These are phyloP conservation scores for Bagarius yarrelli DNA, from an alignment of 2,113 vertebrate species.

Conservation along the genomic window DNA sequence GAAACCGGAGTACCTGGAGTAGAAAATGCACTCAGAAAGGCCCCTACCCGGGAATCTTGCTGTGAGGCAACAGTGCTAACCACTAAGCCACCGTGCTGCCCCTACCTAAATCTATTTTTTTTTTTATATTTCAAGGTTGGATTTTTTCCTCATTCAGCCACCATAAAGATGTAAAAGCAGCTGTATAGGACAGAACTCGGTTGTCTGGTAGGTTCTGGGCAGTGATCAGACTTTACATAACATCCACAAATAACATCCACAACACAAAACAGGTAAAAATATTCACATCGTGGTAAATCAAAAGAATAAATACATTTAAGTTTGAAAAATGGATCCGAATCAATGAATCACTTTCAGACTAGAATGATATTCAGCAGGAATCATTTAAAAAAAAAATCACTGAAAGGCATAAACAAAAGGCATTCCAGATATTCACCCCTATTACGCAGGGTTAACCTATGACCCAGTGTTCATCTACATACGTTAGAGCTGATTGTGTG, in stretches of 20 bases:
- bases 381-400: background rate
- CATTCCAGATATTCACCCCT: background rate
- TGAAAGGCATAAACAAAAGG: constrained; percentile 20
- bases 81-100: too few relatives aligned
- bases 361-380: constrained; percentile 1
- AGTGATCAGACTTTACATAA: constrained; percentile 1
- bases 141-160: background rate
- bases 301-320: constrained; percentile 29
- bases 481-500: constrained; percentile 4
- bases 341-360: background rate
- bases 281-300: background rate
- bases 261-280: background rate
- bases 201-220: background rate
- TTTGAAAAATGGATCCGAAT: background rate
- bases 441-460: background rate
- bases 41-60: too few relatives aligned
- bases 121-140: background rate
- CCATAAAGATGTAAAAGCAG: background rate
- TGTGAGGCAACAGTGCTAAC: too few relatives aligned
- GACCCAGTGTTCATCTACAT: background rate
- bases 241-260: constrained; percentile 1
- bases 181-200: background rate
- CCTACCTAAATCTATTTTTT: background rate
- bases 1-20: too few relatives aligned
- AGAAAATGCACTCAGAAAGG: too few relatives aligned